Evolutionary conservation across 1,140 invertebrate genomes (phyloP), one percentile per base, ranked within the genome.

Genomic region (Oppia nitens): DNA sequence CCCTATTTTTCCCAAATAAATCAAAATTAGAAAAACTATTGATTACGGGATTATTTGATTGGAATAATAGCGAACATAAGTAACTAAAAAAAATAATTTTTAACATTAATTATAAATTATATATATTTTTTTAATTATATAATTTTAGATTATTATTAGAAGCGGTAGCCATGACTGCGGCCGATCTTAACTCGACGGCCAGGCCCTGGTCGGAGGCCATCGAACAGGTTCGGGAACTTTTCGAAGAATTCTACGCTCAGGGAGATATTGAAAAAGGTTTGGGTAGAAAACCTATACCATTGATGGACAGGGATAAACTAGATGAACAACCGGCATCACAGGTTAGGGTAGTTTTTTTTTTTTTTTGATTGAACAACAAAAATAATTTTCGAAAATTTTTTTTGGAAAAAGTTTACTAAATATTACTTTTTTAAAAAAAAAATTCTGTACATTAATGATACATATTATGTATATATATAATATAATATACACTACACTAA

Each of bases 191-290:
- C 56, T 84, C 85, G 1, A 83, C 81, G 60, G 77, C 83, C 1
- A 88, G 87, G 71, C 82, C 83, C 2, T 88, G 85, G 84, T 77
- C 83, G n/a, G 73, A 85, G n/a, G 85, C 88, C 71, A 75, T 78
- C 1, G 78, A 84, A 69, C 87, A 83, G 0, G 85, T 87, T 1
- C 79, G 81, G 68, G 82, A 84, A 4, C 87, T 89, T 61, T 86
- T 87, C 71, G 82, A 87, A 67, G 85, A 89, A 68, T 89, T 89
- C 70, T 88, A 87, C 70, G 78, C 82, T 63, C 84, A 80, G 77
- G 80, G 80, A 28, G 85, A 88, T 68, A 80, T 79, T 28, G 84
- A 87, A 68, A 75, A 77, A 61, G 74, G 73, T 9, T 77, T 78
- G 48, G 84, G 85, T 1, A 75, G 77, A 55, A 74, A 69, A 28